A percentile compares a stretch with the other conserved stretches of the same genome.
Conservation (phyloP, 1,140 invertebrate genomes). For the Holcopasites calliopsidis region DNA sequence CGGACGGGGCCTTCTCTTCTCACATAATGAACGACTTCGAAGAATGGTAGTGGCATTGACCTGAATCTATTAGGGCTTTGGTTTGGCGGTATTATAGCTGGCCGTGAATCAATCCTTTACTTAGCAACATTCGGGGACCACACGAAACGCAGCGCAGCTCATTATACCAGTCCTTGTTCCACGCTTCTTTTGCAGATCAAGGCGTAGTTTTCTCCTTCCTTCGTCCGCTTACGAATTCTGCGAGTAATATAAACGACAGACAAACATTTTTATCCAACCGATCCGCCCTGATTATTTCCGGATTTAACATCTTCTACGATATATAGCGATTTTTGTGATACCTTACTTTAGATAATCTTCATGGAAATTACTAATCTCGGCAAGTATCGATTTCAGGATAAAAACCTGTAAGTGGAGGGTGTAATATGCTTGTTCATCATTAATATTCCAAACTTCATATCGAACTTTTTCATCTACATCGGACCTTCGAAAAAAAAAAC, state of each 20-base stretch:
- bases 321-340: too few species aligned
- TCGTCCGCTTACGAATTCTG: neutral
- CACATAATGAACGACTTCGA: constrained; percentile 66
- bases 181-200: constrained; percentile 4
- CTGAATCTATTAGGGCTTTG: constrained; percentile 65
- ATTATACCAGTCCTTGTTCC: constrained; percentile 46
- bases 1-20: constrained; percentile 60
- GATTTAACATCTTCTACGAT: neutral
- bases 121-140: constrained; percentile 59
- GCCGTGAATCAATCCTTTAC: constrained; percentile 67
- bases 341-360: too few species aligned
- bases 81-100: constrained; percentile 68
- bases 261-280: too few species aligned
- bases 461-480: too few species aligned
- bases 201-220: constrained; percentile 10
- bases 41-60: constrained; percentile 67
- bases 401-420: too few species aligned
- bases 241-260: too few species aligned
- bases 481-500: too few species aligned
- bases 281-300: too few species aligned
- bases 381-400: too few species aligned
- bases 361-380: too few species aligned
- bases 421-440: too few species aligned
- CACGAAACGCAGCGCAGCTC: constrained; percentile 54
- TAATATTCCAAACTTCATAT: too few species aligned